Evolutionary conservation across 2,797 vertebrate genomes (phyloP), one percentile per base, ranked within the genome.

Genomic region (Eutrigla gurnardus): DNA sequence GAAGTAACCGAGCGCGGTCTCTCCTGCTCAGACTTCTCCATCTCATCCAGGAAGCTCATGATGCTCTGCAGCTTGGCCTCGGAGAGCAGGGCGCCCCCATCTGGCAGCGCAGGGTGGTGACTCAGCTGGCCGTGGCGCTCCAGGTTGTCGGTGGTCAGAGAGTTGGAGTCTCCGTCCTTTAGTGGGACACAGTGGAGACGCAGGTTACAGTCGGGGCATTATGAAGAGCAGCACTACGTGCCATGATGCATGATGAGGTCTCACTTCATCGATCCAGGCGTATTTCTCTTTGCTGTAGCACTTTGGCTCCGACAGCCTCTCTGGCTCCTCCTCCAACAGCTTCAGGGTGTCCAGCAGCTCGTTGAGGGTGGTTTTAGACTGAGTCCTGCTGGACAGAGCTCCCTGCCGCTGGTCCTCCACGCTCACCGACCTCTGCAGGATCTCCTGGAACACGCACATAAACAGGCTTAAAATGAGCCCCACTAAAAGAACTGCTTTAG

Each of bases 61-160:
- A 99, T 97, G 90, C 95, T 97, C 87, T 97, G 96, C 47, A 98
- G 95, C 78, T 98, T 98, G 87, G 97, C 97, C 88, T 99, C 97
- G 0, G 98, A 98, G 5, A 99, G 95, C 73, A 99, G 89, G 0
- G 95, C 93, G 15, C 96, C 95, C 0, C 95, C 94, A 11, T 96
- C 96, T 0, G 94, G 93, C 58, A 94, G 88, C 0, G 85, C 93
- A 0, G 92, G 87, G 0, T 91, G 86, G 18, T 89, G 94, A 33
- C 93, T 96, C 65, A 97, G 92, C 88, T 96, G 95, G 47, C 97
- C 94, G 8, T 97, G 95, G 0, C 93, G 96, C 92, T 98, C 96
- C 90, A 99, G 57, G 85, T 98, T 98, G 86, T 97, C 96, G 0
- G 96, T 94, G 3, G 97, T 99, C 86, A 99, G 91, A 32, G 96